Base-by-base conservation (phyloP, 2,797 vertebrate genomes). In the Micrastur ruficollis region DNA sequence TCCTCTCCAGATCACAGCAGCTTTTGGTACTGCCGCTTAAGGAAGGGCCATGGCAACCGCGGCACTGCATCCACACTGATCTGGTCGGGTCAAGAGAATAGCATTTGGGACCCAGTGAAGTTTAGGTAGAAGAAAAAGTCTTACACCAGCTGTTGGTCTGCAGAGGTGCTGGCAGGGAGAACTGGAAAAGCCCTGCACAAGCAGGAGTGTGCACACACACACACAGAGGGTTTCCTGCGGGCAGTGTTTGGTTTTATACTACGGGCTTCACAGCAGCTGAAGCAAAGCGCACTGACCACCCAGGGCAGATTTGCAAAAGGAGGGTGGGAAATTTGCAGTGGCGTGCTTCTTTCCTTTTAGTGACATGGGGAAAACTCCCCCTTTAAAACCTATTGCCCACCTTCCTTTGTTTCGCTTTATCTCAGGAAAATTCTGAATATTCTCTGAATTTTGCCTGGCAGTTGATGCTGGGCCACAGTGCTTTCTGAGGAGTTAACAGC, bases 401-500 rank as follows among this genome's bases (percentile, higher is more conserved):
- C 5, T 68, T 3, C 2, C 36, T 78, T 67, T 50, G 47, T 91
- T 92, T 70, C 62, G 20, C 16, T 71, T 74, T 36, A 22, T 19
- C 67, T 71, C 31, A 20, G 53, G 47, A 91, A 72, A 80, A 83
- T 70, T 66, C 20, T 86, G 87, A 81, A 58, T n/a, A 19, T 23
- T 70, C 81, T 88, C 52, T 31, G n/a, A 59, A 36, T 74, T 85
- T 65, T 0, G 0, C 75, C 84, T 75, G 95, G 25, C 96, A 49
- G 98, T 97, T 98, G 93, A 12, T 42, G 44, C 46, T 80, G 95
- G 78, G 92, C 91, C 93, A 83, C 5, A 8, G 27, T 93, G 63
- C 90, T 96, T 95, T 66, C 86, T 94, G 91, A 93, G 44, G 72
- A 76, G 29, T 73, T 71, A 91, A 44, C 97, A 98, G 97, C 97